These are phyloP conservation scores for Lepidurus packardi DNA, from an alignment of 1,140 invertebrate species.

Conservation along the genomic window DNA sequence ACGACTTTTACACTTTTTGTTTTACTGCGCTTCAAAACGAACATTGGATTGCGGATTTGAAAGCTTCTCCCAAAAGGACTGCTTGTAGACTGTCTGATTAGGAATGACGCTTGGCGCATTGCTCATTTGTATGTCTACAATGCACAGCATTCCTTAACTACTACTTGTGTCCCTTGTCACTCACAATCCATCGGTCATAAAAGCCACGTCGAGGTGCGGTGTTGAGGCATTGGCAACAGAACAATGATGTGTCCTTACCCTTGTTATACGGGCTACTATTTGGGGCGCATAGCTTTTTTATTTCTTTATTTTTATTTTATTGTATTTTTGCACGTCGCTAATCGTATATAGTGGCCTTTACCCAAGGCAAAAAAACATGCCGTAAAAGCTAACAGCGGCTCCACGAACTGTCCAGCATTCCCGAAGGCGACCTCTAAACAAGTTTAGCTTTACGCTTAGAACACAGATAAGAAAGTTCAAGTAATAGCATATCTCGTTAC, in stretches of 20 bases:
- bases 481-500: too few species aligned
- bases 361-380: neutral
- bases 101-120: constrained; percentile 3
- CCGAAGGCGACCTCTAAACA: neutral
- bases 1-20: too few species aligned
- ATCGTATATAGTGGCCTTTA: neutral
- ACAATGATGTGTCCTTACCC: neutral
- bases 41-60: neutral
- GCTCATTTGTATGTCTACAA: constrained; percentile 15
- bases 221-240: neutral
- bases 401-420: neutral
- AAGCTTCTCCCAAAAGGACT: neutral
- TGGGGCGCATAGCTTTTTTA: neutral
- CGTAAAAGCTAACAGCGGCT: neutral
- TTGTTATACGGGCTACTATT: neutral
- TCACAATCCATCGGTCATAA: constrained; percentile 9
- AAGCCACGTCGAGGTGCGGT: neutral
- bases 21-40: too few species aligned
- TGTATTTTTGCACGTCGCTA: neutral
- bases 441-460: neutral
- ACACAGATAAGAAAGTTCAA: too few species aligned
- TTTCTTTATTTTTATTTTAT: neutral
- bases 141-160: neutral
- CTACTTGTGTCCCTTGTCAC: neutral
- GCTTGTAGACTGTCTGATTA: constrained; percentile 14